Evolutionary conservation across 23 tunicate genomes (phyloP), one percentile per base, ranked within the genome.

Genomic region (Pegea sp.): DNA sequence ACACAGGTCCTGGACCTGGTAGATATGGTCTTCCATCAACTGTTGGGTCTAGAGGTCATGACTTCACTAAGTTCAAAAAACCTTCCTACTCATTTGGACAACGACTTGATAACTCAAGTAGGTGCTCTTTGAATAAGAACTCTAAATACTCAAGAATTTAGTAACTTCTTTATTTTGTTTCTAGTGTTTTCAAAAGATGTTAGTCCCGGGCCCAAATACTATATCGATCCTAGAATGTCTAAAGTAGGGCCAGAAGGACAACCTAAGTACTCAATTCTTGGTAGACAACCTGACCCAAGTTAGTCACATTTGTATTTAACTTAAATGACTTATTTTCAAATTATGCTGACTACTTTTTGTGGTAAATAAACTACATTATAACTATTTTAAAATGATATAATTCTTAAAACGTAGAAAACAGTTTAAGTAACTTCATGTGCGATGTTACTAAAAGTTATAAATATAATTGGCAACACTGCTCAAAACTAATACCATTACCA

Each of bases 181-280:
- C 3, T 58, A 81, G 93, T 81, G 80, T 71, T 81, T 52, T 61
- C 75, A 4, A 70, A 88, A 31, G 89, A 75, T 42, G 59, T 69
- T 13, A 88, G 97, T 56, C 97, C 97, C 0, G 97, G 97, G 2
- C 97, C 97, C 20, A 76, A 75, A 27, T 76, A 88, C 57, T 60
- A 52, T 44, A 70, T 88, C 2, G 42, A 54, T 29, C 53, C 97
- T 6, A 58, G 87, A 20, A 69, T 58, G 53, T 76, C 97, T 20
- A 58, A 90, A 24, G 44, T 29, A 46, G 97, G 97, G 6, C 72
- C 72, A 0, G 97, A 88, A 48, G 97, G 97, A n/a, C 77, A 69
- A 26, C 88, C 97, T 3, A 75, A 75, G 29, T 88, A 88, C 44
- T 75, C 89, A 2, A 69, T 75, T 74, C 80, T 75, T 4, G 97